Conservation (phyloP, 2,888 invertebrate species). For the Lasioglossum morio region DNA sequence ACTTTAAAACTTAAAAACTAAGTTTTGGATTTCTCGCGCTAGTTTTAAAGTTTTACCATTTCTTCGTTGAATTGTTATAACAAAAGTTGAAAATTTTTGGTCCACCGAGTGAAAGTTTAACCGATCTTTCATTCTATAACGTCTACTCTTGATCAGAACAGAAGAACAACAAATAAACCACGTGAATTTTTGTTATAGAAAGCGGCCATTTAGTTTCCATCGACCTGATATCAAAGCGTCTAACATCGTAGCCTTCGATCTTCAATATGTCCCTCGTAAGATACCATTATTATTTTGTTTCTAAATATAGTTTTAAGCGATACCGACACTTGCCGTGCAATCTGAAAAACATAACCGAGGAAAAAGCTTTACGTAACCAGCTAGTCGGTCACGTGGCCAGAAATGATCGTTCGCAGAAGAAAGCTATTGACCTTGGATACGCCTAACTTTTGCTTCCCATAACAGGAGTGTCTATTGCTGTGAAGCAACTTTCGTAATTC, state of each 20-base stretch:
- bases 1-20: too few relatives aligned
- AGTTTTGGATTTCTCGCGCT: too few relatives aligned
- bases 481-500: slow-evolving; percentile 19
- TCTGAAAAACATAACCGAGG: neutral
- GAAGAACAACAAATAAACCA: neutral
- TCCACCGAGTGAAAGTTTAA: too few relatives aligned
- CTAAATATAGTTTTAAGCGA: slow-evolving; percentile 11
- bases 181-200: slow-evolving; percentile 14
- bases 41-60: too few relatives aligned
- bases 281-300: slow-evolving; percentile 31
- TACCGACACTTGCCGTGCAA: neutral
- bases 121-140: neutral
- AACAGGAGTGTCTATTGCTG: slow-evolving; percentile 14
- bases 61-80: too few relatives aligned
- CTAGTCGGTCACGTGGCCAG: neutral
- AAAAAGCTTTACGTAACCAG: neutral
- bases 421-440: slow-evolving; percentile 17
- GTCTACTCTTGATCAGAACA: neutral
- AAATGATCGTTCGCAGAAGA: neutral
- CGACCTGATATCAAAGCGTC: slow-evolving; percentile 11
- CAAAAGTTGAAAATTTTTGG: too few relatives aligned
- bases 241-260: neutral
- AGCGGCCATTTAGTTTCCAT: slow-evolving; percentile 12
- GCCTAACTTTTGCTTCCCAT: slow-evolving; percentile 14
- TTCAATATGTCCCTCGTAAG: slow-evolving; percentile 12